Evolutionary conservation across 2,113 vertebrate genomes (phyloP), one percentile per base, ranked within the genome.

Genomic region (Oostethus manadensis): DNA sequence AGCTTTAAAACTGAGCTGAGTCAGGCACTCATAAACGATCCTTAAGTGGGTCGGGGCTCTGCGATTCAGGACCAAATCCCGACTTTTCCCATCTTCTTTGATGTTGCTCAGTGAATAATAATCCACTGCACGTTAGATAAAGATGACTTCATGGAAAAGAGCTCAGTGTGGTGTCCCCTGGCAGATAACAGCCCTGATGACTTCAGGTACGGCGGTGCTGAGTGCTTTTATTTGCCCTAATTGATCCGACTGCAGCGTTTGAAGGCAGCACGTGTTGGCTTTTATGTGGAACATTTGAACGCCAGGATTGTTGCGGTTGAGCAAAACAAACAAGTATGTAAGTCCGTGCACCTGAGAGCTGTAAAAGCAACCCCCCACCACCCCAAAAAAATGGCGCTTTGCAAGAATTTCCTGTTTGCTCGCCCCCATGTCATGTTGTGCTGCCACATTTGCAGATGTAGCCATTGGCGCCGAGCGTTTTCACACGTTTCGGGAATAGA

Each of bases 341-440:
- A 87, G 87, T 84, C 51, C 60, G 64, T 67, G 80, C 86, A 89
- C 86, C 87, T 88, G 87, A 88, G 62, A 73, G 83, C 77, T 78
- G 71, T 89, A 79, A 87, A 87, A 66, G 46, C 64, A 60, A 65
- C 26, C n/a, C n/a, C n/a, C n/a, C n/a, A n/a, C n/a, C n/a, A n/a
- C n/a, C n/a, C n/a, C 50, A n/a, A 43, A 72, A 81, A 80, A 51
- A 42, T 35, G 56, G 68, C 49, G 20, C 65, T 65, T 80, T 87
- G 69, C 15, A 64, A 64, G 66, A 54, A 60, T 79, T 84, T 88
- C 77, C 78, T 84, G 71, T 79, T 42, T 79, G 62, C 71, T 73
- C 50, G 61, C 26, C 6, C 6, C 56, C 56, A 16, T 74, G 17
- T 77, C 73, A 63, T 42, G 62, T 68, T 55, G 61, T 75, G 40